These are phyloP conservation scores for Scophthalmus maximus DNA, from an alignment of 2,113 vertebrate species.

Conservation along the genomic window DNA sequence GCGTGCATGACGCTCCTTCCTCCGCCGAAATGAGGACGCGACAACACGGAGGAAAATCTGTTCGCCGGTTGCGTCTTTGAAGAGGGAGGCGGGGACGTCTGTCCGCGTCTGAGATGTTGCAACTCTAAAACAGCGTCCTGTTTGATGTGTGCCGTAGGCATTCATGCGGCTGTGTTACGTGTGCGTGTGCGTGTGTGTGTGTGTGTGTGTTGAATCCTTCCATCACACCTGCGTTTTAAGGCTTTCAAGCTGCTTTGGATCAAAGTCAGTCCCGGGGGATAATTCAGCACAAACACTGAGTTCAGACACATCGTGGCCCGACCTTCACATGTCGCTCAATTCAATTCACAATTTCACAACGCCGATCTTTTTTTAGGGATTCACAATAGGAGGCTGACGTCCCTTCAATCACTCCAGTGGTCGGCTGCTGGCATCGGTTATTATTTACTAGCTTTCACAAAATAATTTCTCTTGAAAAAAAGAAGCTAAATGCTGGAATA, in stretches of 20 bases:
- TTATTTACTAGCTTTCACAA: constrained; percentile 20
- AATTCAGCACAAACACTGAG: constrained; percentile 66
- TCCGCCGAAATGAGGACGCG: background rate
- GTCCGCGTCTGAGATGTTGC: constrained; percentile 29
- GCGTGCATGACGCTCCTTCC: background rate
- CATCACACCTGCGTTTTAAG: constrained; percentile 69
- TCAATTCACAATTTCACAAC: constrained; percentile 46
- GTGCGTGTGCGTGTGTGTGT: constrained; percentile 7
- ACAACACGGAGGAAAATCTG: constrained; percentile 17
- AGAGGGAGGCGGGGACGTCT: constrained; percentile 51
- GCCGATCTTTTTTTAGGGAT: constrained; percentile 51
- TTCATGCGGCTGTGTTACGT: constrained; percentile 18
- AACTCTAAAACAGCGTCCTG: constrained; percentile 41
- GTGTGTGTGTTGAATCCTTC: constrained; percentile 55
- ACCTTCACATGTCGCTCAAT: constrained; percentile 44
- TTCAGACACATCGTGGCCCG: constrained; percentile 58
- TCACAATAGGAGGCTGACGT: constrained; percentile 32
- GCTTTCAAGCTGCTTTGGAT: constrained; percentile 76
- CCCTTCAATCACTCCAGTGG: constrained; percentile 9
- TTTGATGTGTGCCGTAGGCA: constrained; percentile 52
- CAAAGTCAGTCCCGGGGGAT: constrained; percentile 73
- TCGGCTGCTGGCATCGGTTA: constrained; percentile 28
- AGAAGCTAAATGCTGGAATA: constrained; percentile 45
- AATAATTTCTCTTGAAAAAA: constrained; percentile 21
- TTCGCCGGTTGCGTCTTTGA: constrained; percentile 54